Evolutionary conservation across 2,888 invertebrate genomes (phyloP).

Genomic region (Latrodectus hesperus): DNA sequence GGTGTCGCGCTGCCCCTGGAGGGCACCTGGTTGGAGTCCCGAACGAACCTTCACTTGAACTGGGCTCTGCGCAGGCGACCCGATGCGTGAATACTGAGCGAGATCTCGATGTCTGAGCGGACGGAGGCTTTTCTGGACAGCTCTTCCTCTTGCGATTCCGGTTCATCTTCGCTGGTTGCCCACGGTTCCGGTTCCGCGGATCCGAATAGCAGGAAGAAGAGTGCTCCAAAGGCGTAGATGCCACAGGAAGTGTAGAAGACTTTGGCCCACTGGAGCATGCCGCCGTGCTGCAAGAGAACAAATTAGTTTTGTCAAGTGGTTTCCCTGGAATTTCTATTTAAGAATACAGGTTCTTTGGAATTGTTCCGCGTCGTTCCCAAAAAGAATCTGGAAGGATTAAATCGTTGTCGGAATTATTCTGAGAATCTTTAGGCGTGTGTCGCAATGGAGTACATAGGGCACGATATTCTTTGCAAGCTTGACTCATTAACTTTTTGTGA

Average conservation of each 20-base stretch:
- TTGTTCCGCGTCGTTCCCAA: too few species aligned
- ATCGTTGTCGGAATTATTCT: too few species aligned
- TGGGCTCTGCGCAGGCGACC: slow-evolving; percentile 11
- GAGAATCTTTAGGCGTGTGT: too few species aligned
- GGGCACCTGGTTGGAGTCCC: background rate
- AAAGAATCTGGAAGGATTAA: too few species aligned
- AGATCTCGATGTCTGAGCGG: slow-evolving; percentile 61
- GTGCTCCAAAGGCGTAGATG: slow-evolving; percentile 74
- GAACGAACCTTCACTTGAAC: slow-evolving; percentile 12
- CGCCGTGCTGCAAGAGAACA: slow-evolving; percentile 46
- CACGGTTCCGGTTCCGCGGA: slow-evolving; percentile 71
- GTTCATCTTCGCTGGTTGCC: slow-evolving; percentile 63
- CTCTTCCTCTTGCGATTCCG: background rate
- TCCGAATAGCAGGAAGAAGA: slow-evolving; percentile 72
- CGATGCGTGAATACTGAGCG: slow-evolving; percentile 65
- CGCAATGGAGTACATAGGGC: too few species aligned
- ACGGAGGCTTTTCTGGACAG: slow-evolving; percentile 57
- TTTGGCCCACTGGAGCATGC: slow-evolving; percentile 71
- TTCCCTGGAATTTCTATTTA: too few species aligned
- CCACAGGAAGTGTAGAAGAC: slow-evolving; percentile 75
- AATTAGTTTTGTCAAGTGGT: too few species aligned
- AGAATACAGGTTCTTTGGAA: too few species aligned
- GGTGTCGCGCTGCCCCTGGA: background rate
- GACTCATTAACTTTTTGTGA: too few species aligned
- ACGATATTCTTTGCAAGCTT: too few species aligned